Evolutionary conservation across 2,113 vertebrate species (phyloP).

Genomic region (Toxotes chatareus): DNA sequence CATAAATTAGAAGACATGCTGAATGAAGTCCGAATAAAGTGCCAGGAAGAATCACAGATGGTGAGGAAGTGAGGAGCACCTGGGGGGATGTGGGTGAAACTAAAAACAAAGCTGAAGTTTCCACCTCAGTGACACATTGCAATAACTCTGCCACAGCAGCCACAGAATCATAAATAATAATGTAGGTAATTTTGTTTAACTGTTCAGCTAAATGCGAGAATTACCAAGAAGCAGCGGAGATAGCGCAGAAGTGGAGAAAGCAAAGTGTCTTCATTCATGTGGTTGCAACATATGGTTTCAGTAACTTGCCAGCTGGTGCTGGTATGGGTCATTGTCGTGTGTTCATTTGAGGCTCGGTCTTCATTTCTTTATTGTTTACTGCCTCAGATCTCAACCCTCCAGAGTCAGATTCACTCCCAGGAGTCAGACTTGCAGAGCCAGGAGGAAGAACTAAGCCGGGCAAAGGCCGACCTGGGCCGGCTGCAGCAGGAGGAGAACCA

Average conservation of each 20-base stretch:
- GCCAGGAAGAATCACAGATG: conserved; percentile 97
- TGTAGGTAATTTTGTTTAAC: not conserved
- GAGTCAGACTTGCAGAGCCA: conserved; percentile 95
- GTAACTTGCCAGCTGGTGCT: not conserved
- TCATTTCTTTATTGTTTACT: not conserved
- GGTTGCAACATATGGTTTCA: not conserved
- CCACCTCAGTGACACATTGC: not conserved
- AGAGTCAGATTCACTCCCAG: conserved; percentile 95
- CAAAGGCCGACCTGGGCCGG: conserved; percentile 90
- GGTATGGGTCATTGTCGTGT: not conserved
- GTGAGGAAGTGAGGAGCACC: conserved; percentile 81
- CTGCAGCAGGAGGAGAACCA: conserved; percentile 96
- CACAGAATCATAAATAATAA: not conserved
- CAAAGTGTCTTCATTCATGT: not conserved
- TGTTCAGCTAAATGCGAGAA: not conserved
- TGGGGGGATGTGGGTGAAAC: too few species aligned
- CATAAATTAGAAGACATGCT: conserved; percentile 97
- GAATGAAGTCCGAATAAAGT: conserved; percentile 92
- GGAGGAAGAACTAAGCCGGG: conserved; percentile 93
- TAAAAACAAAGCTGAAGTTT: not conserved
- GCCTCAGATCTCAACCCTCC: conserved; percentile 91
- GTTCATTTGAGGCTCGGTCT: not conserved
- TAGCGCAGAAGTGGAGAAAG: not conserved
- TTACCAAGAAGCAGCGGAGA: not conserved
- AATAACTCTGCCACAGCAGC: not conserved